Evolutionary conservation across 1,140 invertebrate species (phyloP).

Genomic region (Archivesica marissinica): DNA sequence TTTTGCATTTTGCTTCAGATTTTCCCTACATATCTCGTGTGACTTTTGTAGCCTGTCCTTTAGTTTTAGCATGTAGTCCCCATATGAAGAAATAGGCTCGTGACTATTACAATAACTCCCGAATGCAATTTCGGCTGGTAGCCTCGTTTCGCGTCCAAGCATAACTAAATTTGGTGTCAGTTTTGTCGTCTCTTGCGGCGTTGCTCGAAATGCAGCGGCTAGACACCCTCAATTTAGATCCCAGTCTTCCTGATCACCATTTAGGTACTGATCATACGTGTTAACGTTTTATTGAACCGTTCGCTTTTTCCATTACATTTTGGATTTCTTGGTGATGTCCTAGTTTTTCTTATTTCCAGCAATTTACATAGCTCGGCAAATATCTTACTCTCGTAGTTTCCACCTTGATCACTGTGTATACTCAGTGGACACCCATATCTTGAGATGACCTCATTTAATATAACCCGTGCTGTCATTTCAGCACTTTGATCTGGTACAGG

Average conservation of each 20-base stretch:
- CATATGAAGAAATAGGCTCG: background rate
- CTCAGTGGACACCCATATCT: background rate
- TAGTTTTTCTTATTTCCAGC: slow-evolving; percentile 18
- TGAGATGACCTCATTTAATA: slow-evolving; percentile 7
- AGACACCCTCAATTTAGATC: slow-evolving; percentile 61
- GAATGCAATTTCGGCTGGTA: slow-evolving; percentile 63
- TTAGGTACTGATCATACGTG: slow-evolving; percentile 69
- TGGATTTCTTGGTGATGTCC: slow-evolving; percentile 57
- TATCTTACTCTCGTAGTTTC: slow-evolving; percentile 24
- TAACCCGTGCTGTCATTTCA: background rate
- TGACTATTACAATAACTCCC: background rate
- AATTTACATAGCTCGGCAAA: slow-evolving; percentile 45
- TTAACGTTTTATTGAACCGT: slow-evolving; percentile 73
- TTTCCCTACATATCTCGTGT: slow-evolving; percentile 14
- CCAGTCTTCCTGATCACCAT: slow-evolving; percentile 59
- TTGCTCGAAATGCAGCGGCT: slow-evolving; percentile 46
- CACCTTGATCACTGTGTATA: slow-evolving; percentile 11
- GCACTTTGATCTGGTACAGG: slow-evolving; percentile 17
- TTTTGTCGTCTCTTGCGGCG: slow-evolving; percentile 59
- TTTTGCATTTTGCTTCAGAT: background rate
- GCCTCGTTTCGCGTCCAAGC: slow-evolving; percentile 64
- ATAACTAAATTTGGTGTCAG: slow-evolving; percentile 66
- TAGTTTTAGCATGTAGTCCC: slow-evolving; percentile 31
- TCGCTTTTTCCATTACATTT: slow-evolving; percentile 69
- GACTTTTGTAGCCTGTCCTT: background rate